A percentile compares a stretch with the other conserved stretches of the same genome.
Conservation (phyloP, 1,140 invertebrate genomes). For the Hetaerina americana region DNA sequence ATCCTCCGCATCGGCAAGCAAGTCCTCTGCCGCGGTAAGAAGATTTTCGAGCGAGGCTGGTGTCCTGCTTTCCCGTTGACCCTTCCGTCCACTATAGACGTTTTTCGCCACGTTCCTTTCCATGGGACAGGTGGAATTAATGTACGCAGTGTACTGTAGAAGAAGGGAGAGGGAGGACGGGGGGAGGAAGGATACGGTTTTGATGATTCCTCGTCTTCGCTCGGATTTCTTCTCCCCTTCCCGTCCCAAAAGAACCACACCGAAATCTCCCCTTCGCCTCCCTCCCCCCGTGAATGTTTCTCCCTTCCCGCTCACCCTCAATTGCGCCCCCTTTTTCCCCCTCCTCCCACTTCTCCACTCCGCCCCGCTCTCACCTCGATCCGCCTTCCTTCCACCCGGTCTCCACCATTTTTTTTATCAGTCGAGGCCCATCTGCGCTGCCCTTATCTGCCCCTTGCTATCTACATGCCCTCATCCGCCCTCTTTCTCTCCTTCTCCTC, state of each 20-base stretch:
- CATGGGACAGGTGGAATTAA: too few relatives aligned
- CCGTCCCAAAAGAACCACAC: background rate
- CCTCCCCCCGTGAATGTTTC: background rate
- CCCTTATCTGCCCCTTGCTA: background rate
- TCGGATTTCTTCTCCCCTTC: background rate
- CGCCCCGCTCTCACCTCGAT: background rate
- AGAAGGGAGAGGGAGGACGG: too few relatives aligned
- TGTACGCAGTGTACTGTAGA: too few relatives aligned
- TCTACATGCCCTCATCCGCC: background rate
- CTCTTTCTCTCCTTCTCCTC: background rate
- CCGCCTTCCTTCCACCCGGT: too few relatives aligned
- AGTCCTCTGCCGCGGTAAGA: too few relatives aligned
- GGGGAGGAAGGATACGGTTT: too few relatives aligned
- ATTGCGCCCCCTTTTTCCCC: background rate
- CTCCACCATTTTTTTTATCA: slow-evolving; percentile 1
- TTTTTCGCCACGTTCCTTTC: too few relatives aligned
- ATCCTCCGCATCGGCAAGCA: too few relatives aligned
- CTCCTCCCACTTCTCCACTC: background rate
- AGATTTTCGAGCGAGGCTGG: too few relatives aligned
- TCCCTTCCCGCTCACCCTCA: background rate
- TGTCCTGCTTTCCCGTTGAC: too few relatives aligned
- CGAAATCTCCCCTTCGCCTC: background rate
- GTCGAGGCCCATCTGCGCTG: background rate
- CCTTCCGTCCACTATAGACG: too few relatives aligned
- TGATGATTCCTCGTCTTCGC: too few relatives aligned